These are phyloP conservation scores for Colistium nudipinnis DNA, from an alignment of 2,113 vertebrate genomes.

Conservation along the genomic window DNA sequence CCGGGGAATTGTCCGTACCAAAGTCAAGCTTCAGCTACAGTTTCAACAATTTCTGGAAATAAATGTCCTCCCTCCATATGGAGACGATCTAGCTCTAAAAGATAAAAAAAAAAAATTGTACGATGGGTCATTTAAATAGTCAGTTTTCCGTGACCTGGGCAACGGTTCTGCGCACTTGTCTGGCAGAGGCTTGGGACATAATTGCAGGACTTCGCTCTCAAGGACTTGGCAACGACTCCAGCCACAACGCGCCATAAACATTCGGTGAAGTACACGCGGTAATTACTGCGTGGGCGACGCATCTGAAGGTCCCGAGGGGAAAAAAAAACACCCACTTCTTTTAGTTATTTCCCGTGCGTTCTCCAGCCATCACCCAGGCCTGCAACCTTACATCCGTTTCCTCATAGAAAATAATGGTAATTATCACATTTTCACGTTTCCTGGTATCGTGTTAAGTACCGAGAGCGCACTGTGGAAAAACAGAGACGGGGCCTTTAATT, in stretches of 20 bases:
- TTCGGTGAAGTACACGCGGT: neutral
- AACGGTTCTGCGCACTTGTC: neutral
- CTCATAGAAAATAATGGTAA: conserved; percentile 25
- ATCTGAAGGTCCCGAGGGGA: neutral
- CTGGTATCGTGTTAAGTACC: conserved; percentile 19
- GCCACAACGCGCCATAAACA: neutral
- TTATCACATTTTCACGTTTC: conserved; percentile 44
- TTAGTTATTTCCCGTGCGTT: neutral
- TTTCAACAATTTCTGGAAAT: neutral
- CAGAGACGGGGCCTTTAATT: conserved; percentile 57
- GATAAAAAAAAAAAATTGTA: neutral
- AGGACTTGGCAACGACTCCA: neutral
- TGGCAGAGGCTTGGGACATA: neutral
- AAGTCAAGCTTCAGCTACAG: no score
- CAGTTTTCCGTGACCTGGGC: neutral
- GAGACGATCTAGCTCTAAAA: neutral
- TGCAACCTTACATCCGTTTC: conserved; percentile 4
- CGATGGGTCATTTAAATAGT: neutral
- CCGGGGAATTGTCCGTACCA: no score
- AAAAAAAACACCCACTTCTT: neutral
- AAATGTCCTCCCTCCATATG: neutral
- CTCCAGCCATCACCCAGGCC: neutral
- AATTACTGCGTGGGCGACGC: conserved; percentile 5
- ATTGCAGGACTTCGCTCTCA: neutral
- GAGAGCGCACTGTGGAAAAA: conserved; percentile 13